These are phyloP conservation scores for Rhyacophila brunnea DNA, from an alignment of 1,140 invertebrate genomes.

Conservation along the genomic window DNA sequence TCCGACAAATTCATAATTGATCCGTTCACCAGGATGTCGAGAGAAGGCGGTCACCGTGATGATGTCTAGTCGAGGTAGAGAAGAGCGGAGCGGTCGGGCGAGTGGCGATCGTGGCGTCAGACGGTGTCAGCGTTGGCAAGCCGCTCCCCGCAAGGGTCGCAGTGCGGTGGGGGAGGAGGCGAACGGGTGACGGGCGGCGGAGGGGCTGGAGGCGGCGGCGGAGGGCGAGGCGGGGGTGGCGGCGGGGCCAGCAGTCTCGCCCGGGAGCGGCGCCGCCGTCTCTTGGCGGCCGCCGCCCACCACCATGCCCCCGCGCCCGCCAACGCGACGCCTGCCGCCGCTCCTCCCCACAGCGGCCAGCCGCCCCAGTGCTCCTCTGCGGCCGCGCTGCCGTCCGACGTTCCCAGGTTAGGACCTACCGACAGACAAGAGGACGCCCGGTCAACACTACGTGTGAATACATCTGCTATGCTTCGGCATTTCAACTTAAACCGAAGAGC, in stretches of 20 bases:
- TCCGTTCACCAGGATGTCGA: too few species aligned
- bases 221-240: slow-evolving; percentile 28
- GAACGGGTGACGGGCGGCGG: slow-evolving; percentile 33
- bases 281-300: slow-evolving; percentile 31
- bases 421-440: slow-evolving; percentile 10
- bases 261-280: slow-evolving; percentile 36
- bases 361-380: slow-evolving; percentile 36
- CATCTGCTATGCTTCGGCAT: too few species aligned
- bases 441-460: too few species aligned
- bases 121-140: slow-evolving; percentile 35
- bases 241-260: slow-evolving; percentile 39
- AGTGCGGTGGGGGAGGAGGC: slow-evolving; percentile 37
- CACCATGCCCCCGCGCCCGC: slow-evolving; percentile 32
- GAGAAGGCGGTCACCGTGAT: too few species aligned
- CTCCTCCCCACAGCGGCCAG: slow-evolving; percentile 35
- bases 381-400: slow-evolving; percentile 43
- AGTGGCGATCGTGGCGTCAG: slow-evolving; percentile 10
- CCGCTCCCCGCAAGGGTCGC: slow-evolving; percentile 32
- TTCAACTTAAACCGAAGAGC: too few species aligned
- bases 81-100: too few species aligned
- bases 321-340: slow-evolving; percentile 24
- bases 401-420: slow-evolving; percentile 40
- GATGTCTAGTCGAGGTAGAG: too few species aligned
- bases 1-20: too few species aligned
- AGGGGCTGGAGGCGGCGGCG: slow-evolving; percentile 38